These are phyloP conservation scores for Microcebus griseorufus DNA, from an alignment of 2,113 vertebrate species.

Conservation along the genomic window DNA sequence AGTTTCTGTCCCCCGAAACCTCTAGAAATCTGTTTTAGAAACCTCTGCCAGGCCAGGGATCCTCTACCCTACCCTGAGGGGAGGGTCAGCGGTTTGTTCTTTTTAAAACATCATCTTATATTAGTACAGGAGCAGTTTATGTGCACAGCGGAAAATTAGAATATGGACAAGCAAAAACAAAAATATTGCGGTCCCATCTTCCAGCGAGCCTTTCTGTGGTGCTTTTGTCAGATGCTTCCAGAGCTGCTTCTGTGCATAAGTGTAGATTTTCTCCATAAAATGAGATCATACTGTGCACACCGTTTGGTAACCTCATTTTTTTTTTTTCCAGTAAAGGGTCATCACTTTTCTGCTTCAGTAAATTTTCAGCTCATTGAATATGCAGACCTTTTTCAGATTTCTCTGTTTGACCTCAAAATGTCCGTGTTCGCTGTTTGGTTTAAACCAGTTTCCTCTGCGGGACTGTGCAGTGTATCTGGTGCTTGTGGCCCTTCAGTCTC, in stretches of 20 bases:
- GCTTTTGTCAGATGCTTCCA: neutral
- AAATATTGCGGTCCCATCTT: neutral
- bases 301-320: constrained; percentile 46
- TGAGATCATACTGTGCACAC: constrained; percentile 35
- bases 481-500: neutral
- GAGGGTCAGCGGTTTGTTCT: neutral
- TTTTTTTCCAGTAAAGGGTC: neutral
- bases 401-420: neutral
- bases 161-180: neutral
- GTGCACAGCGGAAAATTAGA: neutral
- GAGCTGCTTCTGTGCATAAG: neutral
- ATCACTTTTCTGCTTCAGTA: constrained; percentile 28
- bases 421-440: neutral
- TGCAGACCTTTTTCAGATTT: constrained; percentile 20
- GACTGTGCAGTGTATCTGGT: neutral
- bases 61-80: neutral
- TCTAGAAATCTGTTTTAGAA: neutral
- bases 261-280: constrained; percentile 46
- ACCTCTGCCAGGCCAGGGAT: neutral
- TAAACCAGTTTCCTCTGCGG: neutral
- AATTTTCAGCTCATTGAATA: constrained; percentile 17
- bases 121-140: neutral
- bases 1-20: neutral
- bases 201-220: neutral
- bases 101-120: neutral